phyloP scores from a whole-genome alignment of 2,113 vertebrate genomes.

The Nipponia nippon region DNA sequence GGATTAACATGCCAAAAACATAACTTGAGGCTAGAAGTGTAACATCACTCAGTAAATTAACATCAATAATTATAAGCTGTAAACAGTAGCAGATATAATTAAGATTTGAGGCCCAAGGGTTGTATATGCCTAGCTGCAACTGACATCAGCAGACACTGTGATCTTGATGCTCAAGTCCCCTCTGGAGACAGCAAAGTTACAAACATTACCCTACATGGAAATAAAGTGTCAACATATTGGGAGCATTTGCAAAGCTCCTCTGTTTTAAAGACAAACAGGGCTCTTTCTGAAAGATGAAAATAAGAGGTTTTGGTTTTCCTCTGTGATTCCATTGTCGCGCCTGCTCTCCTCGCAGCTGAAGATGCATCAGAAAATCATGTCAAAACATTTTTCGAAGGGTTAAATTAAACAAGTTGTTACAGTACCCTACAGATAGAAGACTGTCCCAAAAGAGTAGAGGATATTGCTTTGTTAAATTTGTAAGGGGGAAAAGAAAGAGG shows the following conservation, averaged over 20 bases:
- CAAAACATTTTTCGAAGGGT: not conserved
- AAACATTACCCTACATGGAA: not conserved
- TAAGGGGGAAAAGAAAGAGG: not conserved
- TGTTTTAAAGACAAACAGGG: not conserved
- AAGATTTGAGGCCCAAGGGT: constrained; percentile 60
- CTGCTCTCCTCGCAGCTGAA: not conserved
- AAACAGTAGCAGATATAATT: constrained; percentile 68
- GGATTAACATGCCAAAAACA: constrained; percentile 43
- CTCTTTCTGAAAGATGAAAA: not conserved
- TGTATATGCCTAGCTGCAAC: constrained; percentile 3
- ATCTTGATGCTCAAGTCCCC: constrained; percentile 25
- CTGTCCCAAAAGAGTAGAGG: not conserved
- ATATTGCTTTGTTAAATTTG: not conserved
- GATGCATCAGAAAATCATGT: not conserved
- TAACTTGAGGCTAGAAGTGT: constrained; percentile 50
- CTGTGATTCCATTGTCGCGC: not conserved
- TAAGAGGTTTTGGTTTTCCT: not conserved
- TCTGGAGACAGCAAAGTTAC: not conserved
- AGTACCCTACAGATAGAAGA: not conserved
- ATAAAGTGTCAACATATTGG: not conserved
- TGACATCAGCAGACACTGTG: not conserved
- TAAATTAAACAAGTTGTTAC: not conserved
- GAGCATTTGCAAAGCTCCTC: not conserved
- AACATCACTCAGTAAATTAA: constrained; percentile 66
- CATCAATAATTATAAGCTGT: constrained; percentile 67